Conservation (phyloP, 1,140 invertebrate species). For the Leptinotarsa defecta region DNA sequence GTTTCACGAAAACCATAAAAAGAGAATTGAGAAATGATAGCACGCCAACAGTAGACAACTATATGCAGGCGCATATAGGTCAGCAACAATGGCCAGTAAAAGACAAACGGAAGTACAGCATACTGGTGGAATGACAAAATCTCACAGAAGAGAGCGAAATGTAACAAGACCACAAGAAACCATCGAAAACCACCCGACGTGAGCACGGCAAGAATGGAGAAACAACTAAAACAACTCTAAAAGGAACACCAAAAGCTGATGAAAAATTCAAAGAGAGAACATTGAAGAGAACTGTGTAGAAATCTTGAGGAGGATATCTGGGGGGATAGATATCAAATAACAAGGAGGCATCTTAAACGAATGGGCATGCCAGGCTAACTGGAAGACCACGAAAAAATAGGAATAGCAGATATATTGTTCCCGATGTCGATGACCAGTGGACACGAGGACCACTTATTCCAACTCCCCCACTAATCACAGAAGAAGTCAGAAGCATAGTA, state of each 20-base stretch:
- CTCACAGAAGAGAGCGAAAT: background rate
- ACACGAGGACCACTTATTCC: background rate
- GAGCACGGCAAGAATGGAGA: background rate
- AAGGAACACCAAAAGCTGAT: conserved; percentile 15
- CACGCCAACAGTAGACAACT: no score
- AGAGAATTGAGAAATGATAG: no score
- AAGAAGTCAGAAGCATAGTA: background rate
- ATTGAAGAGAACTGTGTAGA: conserved; percentile 30
- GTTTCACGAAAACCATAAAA: no score
- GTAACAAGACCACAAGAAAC: background rate
- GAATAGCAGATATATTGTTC: no score
- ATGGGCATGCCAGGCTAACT: background rate
- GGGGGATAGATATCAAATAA: background rate
- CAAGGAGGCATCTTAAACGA: background rate
- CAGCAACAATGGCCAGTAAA: no score
- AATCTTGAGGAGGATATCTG: background rate
- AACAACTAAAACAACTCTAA: background rate
- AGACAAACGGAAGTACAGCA: background rate
- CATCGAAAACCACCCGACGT: no score
- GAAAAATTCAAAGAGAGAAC: conserved; percentile 4
- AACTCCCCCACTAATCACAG: conserved; percentile 8
- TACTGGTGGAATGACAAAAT: background rate
- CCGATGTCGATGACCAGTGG: background rate
- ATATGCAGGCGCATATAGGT: no score
- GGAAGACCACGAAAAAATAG: background rate